Conservation (phyloP, 2,888 invertebrate genomes). For the Dasypogon diadema region DNA sequence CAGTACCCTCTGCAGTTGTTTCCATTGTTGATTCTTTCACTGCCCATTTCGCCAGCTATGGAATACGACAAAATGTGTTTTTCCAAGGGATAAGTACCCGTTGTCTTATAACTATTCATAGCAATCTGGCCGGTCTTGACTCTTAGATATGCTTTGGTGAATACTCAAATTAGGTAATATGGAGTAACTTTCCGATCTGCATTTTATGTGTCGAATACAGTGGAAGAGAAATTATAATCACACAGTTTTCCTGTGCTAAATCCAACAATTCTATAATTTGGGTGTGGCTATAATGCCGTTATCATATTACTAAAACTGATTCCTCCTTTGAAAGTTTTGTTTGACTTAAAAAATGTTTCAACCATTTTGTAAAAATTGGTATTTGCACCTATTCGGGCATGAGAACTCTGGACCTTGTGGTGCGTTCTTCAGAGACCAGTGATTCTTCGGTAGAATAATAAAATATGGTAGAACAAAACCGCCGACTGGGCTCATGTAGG, state of each 20-base stretch:
- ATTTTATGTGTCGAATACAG: slow-evolving; percentile 55
- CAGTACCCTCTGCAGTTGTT: not conserved
- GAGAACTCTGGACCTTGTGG: slow-evolving; percentile 60
- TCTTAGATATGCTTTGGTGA: slow-evolving; percentile 15
- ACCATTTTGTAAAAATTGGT: slow-evolving; percentile 61
- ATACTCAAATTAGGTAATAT: slow-evolving; percentile 1
- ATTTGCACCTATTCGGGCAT: slow-evolving; percentile 62
- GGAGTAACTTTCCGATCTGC: not conserved
- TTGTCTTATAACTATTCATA: slow-evolving; percentile 52
- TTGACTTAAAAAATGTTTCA: slow-evolving; percentile 60
- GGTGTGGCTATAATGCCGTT: slow-evolving; percentile 60
- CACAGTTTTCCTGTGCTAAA: slow-evolving; percentile 49
- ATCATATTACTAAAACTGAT: slow-evolving; percentile 59
- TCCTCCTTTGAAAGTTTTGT: slow-evolving; percentile 58
- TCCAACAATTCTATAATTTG: slow-evolving; percentile 58
- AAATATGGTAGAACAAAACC: slow-evolving; percentile 61
- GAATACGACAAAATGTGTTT: slow-evolving; percentile 41
- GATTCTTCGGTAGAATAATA: slow-evolving; percentile 62
- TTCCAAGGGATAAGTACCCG: slow-evolving; percentile 51
- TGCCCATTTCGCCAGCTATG: slow-evolving; percentile 25
- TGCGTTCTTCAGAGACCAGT: slow-evolving; percentile 60
- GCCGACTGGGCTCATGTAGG: slow-evolving; percentile 61
- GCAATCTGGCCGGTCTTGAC: slow-evolving; percentile 54
- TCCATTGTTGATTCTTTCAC: not conserved
- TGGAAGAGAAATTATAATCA: slow-evolving; percentile 54